Percentiles rank a stretch among this genome's conserved stretches.
Conservation (phyloP, 2,797 vertebrate species). For the Paratrypauchen microcephalus region DNA sequence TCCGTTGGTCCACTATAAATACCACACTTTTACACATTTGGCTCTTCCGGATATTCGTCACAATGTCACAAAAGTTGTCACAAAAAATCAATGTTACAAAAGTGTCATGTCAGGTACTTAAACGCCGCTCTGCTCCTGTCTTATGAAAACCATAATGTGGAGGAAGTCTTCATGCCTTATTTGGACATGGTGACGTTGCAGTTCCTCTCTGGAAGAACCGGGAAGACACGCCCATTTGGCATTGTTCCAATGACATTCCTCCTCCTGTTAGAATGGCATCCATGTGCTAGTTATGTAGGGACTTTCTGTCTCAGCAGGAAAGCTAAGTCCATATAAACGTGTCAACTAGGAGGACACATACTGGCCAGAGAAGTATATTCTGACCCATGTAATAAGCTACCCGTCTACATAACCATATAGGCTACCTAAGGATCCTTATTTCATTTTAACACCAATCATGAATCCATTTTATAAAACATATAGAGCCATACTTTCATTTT, state of each 20-base stretch:
- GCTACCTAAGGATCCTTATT: neutral
- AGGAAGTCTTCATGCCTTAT: slow-evolving; percentile 73
- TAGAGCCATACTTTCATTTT: neutral
- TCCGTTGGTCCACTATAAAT: too few relatives aligned
- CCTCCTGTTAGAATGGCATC: slow-evolving; percentile 43
- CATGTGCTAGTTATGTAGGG: slow-evolving; percentile 42
- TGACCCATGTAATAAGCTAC: neutral
- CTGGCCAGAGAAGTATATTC: neutral
- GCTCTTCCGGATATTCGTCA: neutral
- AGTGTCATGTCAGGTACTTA: neutral
- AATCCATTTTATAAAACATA: neutral
- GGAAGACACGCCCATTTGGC: slow-evolving; percentile 65
- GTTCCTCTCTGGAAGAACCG: slow-evolving; percentile 71
- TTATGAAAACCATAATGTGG: slow-evolving; percentile 28
- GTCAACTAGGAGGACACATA: neutral
- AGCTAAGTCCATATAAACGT: neutral
- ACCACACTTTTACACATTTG: neutral
- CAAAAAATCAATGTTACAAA: neutral
- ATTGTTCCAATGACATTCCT: slow-evolving; percentile 59
- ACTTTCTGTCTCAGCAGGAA: slow-evolving; percentile 49
- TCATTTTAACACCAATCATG: neutral
- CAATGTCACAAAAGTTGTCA: neutral
- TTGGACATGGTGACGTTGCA: slow-evolving; percentile 67
- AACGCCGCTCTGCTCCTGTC: neutral
- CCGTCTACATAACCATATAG: neutral